Conservation (phyloP, 2,888 invertebrate genomes). For the Pilophorus perplexus region DNA sequence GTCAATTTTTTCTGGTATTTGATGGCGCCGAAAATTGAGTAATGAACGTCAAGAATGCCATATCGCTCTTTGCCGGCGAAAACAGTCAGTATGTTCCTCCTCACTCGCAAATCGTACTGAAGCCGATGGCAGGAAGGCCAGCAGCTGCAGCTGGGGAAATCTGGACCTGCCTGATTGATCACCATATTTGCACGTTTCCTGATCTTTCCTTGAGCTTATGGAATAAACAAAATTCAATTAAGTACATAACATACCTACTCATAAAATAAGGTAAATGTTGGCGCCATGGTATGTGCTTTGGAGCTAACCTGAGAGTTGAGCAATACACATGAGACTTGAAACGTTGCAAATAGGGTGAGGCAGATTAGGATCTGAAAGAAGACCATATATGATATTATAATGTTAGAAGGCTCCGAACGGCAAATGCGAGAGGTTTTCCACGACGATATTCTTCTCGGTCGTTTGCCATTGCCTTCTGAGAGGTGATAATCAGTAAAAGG, state of each 20-base stretch:
- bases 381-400: too few relatives aligned
- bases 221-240: not conserved
- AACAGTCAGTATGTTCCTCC: slow-evolving; percentile 45
- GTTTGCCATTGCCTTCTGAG: too few relatives aligned
- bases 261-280: not conserved
- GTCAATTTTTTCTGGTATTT: slow-evolving; percentile 49
- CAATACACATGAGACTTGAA: slow-evolving; percentile 4
- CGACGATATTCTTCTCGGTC: not conserved
- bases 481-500: too few relatives aligned
- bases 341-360: not conserved
- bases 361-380: slow-evolving; percentile 16
- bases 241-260: not conserved
- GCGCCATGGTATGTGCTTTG: too few relatives aligned
- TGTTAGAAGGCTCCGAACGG: too few relatives aligned
- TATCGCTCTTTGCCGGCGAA: slow-evolving; percentile 44
- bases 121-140: slow-evolving; percentile 49
- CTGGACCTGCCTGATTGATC: not conserved
- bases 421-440: too few relatives aligned
- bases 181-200: not conserved
- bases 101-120: slow-evolving; percentile 48
- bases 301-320: slow-evolving; percentile 19
- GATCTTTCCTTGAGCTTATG: slow-evolving; percentile 17
- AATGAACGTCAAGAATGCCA: slow-evolving; percentile 49
- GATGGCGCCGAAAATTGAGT: slow-evolving; percentile 49
- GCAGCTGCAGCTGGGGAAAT: slow-evolving; percentile 44